Evolutionary conservation across 1,140 invertebrate species (phyloP).

Genomic region (Lepidurus apus): DNA sequence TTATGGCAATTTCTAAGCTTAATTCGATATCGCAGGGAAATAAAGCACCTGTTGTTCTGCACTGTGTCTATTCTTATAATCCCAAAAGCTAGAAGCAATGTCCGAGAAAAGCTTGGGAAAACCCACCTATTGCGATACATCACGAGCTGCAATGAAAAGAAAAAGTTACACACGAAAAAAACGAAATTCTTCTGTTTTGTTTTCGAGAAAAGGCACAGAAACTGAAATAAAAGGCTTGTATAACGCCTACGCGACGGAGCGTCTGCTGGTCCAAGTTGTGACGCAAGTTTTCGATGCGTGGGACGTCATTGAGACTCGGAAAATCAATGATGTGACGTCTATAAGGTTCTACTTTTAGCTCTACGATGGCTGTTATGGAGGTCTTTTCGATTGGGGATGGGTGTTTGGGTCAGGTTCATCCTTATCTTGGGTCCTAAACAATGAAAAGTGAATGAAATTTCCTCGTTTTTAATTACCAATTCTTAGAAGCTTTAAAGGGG

Average conservation of each 20-base stretch:
- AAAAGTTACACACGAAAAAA: neutral
- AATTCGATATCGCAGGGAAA: neutral
- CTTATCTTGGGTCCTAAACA: no score
- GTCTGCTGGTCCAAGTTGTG: neutral
- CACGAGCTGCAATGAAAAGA: neutral
- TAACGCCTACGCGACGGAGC: neutral
- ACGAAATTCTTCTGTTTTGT: neutral
- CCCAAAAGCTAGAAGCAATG: neutral
- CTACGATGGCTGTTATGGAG: no score
- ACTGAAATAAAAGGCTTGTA: neutral
- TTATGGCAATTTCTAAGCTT: neutral
- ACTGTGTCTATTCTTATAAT: neutral
- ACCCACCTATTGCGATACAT: neutral
- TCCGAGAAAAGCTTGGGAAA: neutral
- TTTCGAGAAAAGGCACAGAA: neutral
- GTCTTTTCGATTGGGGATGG: no score
- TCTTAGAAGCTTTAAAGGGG: no score
- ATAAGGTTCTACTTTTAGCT: neutral
- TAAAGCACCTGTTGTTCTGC: neutral
- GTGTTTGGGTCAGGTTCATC: no score
- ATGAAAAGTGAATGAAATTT: no score
- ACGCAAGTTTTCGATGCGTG: neutral
- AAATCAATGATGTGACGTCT: slow-evolving; percentile 10
- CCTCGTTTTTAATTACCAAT: no score
- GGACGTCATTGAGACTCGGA: slow-evolving; percentile 6